Evolutionary conservation across 2,113 vertebrate genomes (phyloP), one percentile per base, ranked within the genome.

Genomic region (Scatophagus argus): DNA sequence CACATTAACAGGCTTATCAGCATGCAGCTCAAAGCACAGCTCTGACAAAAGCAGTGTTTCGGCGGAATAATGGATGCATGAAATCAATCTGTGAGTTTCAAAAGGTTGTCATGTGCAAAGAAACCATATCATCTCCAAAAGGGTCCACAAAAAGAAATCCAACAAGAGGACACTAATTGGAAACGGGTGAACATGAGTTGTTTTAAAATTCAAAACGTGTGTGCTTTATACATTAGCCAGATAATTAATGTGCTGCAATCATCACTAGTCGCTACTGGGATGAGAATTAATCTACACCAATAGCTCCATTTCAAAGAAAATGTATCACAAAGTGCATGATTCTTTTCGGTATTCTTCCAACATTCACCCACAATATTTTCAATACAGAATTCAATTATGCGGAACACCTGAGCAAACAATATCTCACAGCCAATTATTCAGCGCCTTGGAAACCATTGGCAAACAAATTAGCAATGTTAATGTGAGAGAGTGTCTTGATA

Each of bases 401-500:
- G 80, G 83, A 94, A 94, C 94, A 95, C 93, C 94, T 95, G 94
- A 95, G 92, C 93, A 94, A 94, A 95, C 93, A 93, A 91, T 93
- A 92, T 93, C 85, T 91, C 90, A 88, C 80, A 87, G 91, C 91
- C 92, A 94, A 93, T 94, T 93, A 92, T 91, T 88, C 88, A 82
- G 88, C 61, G 63, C 85, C 93, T 91, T 89, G 92, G 92, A 92
- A 93, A 91, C 84, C 87, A 86, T 88, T 79, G 82, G 89, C 89
- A 89, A 91, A 94, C 90, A 93, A 94, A 95, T 95, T 92, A 94
- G 92, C 90, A 90, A 92, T 84, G 93, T 93, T 95, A 94, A 94
- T 94, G 92, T 84, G 91, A 83, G 74, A 87, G 87, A 92, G 89
- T 79, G 90, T 87, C 87, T 92, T 87, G 92, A 92, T 92, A 92